phyloP scores from a whole-genome alignment of 2,888 invertebrate species.

The Microplitis deprimator region DNA sequence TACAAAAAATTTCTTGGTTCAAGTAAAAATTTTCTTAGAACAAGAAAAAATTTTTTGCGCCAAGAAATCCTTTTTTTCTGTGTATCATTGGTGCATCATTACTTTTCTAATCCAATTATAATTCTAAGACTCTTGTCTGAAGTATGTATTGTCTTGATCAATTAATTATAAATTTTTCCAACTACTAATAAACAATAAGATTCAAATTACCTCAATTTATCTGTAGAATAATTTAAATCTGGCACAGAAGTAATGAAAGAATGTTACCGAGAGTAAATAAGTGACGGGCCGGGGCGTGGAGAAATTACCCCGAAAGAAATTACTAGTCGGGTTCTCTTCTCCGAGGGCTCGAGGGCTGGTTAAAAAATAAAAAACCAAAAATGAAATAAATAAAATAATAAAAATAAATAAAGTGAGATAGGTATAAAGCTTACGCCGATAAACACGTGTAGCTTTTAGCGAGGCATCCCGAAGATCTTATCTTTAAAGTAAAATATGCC shows the following conservation, averaged over 20 bases:
- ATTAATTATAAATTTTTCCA: too few relatives aligned
- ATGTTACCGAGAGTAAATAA: constrained; percentile 35
- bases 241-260: constrained; percentile 23
- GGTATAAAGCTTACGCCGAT: constrained; percentile 62
- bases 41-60: too few relatives aligned
- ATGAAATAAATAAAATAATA: constrained; percentile 41
- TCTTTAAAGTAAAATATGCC: constrained; percentile 69
- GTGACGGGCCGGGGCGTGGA: constrained; percentile 44
- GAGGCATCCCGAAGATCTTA: constrained; percentile 69
- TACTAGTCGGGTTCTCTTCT: constrained; percentile 52
- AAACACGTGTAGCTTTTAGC: constrained; percentile 72
- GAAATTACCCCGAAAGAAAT: constrained; percentile 59
- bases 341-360: constrained; percentile 55
- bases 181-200: too few relatives aligned
- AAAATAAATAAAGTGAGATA: constrained; percentile 30
- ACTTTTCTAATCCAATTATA: too few relatives aligned
- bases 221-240: not conserved
- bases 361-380: constrained; percentile 32
- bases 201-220: too few relatives aligned
- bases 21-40: too few relatives aligned
- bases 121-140: too few relatives aligned
- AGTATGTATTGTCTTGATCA: too few relatives aligned
- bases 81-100: too few relatives aligned
- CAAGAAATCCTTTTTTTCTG: too few relatives aligned
- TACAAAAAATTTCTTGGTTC: too few relatives aligned